These are phyloP conservation scores for Antechinus stuartii DNA, from an alignment of 2,113 vertebrate genomes.

Conservation along the genomic window DNA sequence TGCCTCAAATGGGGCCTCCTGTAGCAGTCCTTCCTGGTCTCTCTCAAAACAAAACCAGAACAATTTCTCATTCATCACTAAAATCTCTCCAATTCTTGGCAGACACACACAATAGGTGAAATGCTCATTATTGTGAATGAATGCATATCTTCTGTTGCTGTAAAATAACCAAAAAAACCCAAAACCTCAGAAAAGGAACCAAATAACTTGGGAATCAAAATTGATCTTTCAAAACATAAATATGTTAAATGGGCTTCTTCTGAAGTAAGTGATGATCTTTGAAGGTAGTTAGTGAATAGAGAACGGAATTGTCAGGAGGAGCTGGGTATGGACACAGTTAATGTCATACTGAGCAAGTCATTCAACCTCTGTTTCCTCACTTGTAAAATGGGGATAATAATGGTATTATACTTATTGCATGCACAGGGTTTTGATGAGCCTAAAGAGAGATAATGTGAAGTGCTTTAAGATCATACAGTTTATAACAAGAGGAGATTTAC, in stretches of 20 bases:
- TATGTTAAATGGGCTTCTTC: not conserved
- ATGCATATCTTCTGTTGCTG: not conserved
- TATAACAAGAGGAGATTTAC: not conserved
- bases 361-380: not conserved
- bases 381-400: not conserved
- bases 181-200: not conserved
- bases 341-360: not conserved
- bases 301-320: not conserved
- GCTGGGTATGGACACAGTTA: not conserved
- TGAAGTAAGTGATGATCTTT: not conserved
- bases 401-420: not conserved
- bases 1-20: not conserved
- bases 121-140: not conserved
- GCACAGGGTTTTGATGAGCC: not conserved
- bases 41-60: no score
- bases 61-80: no score
- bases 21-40: no score
- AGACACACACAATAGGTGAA: not conserved
- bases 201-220: not conserved
- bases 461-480: not conserved
- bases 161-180: constrained; percentile 3
- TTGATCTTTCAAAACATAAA: constrained; percentile 13
- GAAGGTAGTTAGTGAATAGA: not conserved
- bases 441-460: not conserved
- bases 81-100: no score